Conservation (phyloP, 2,113 vertebrate genomes). For the Electrona antarctica region DNA sequence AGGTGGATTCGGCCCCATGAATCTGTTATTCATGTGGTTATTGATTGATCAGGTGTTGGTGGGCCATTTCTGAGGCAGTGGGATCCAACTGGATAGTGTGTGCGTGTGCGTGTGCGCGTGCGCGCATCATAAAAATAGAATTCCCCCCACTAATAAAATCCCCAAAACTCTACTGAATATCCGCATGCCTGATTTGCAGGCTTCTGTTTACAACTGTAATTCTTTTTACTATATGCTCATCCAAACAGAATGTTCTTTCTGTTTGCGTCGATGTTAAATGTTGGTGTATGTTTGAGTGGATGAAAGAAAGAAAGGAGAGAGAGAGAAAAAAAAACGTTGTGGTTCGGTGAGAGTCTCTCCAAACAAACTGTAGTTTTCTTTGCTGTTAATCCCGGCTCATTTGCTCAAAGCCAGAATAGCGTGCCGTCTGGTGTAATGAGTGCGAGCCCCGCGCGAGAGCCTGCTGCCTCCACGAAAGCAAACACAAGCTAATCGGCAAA, state of each 20-base stretch:
- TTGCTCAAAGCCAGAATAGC: conserved; percentile 26
- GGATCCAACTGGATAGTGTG: too few relatives aligned
- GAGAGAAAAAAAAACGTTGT: neutral
- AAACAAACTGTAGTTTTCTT: conserved; percentile 2
- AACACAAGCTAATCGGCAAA: conserved; percentile 48
- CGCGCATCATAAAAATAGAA: too few relatives aligned
- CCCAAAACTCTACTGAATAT: too few relatives aligned
- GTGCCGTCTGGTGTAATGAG: conserved; percentile 32
- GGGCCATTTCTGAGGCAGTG: too few relatives aligned
- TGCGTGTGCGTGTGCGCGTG: too few relatives aligned
- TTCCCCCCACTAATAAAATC: too few relatives aligned
- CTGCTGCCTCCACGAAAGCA: conserved; percentile 36
- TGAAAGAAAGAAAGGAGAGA: neutral
- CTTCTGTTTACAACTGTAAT: too few relatives aligned
- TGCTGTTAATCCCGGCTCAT: conserved; percentile 10
- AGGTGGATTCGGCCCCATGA: too few relatives aligned
- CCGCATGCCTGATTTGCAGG: too few relatives aligned
- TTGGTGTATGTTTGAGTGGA: neutral
- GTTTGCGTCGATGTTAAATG: neutral
- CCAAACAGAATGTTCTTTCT: neutral
- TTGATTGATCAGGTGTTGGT: too few relatives aligned
- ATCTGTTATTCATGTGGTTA: too few relatives aligned
- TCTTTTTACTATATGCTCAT: too few relatives aligned
- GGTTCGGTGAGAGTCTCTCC: neutral
- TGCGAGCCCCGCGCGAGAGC: conserved; percentile 7